These are phyloP conservation scores for Orycteropus afer DNA, from an alignment of 2,113 vertebrate genomes.

Conservation along the genomic window DNA sequence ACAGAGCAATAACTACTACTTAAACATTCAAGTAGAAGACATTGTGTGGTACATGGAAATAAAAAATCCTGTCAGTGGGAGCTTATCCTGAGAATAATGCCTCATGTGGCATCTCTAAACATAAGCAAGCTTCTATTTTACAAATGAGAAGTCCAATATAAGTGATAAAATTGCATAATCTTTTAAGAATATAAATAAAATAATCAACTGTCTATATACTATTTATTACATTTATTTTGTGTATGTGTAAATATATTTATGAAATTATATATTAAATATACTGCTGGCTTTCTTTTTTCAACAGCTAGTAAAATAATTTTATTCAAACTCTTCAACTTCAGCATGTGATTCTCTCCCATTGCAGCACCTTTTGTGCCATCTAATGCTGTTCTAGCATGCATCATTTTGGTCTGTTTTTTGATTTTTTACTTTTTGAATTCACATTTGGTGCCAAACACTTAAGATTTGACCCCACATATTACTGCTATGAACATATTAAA, in stretches of 20 bases:
- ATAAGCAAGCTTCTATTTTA: not conserved
- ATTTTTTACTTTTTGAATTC: not conserved
- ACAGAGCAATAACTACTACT: not conserved
- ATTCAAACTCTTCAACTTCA: not conserved
- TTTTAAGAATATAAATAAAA: not conserved
- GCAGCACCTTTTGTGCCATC: not conserved
- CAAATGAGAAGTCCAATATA: not conserved
- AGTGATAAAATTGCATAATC: not conserved
- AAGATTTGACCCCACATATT: not conserved
- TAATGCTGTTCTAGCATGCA: not conserved
- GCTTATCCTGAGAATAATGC: no score
- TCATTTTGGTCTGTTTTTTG: no score
- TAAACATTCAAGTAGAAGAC: not conserved
- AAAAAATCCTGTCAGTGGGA: not conserved
- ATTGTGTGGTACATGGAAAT: fast-evolving
- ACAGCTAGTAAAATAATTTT: not conserved
- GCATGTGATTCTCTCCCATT: no score
- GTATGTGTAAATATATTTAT: not conserved
- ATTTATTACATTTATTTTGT: not conserved
- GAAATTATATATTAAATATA: not conserved
- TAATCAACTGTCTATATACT: no score
- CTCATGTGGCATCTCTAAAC: not conserved
- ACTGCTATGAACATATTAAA: not conserved
- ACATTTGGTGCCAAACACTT: not conserved
- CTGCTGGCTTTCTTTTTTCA: not conserved